phyloP scores from a whole-genome alignment of 35 echinoderm and acorn worm genomes.

The Hemicentrotus pulcherrimus region DNA sequence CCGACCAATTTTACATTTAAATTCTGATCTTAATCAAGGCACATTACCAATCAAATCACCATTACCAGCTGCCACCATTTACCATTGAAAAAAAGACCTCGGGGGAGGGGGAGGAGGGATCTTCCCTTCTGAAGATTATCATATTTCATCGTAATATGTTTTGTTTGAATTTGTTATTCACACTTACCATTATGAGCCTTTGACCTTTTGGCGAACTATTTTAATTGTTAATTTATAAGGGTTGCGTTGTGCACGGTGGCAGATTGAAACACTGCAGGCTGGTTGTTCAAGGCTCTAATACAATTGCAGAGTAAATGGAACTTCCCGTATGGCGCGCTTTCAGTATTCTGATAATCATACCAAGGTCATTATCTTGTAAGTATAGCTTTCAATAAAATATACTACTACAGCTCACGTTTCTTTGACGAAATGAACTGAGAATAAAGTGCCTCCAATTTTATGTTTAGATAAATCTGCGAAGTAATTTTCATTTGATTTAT shows the following conservation, averaged over 20 bases:
- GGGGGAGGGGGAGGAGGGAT: neutral
- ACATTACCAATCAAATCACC: neutral
- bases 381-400: neutral
- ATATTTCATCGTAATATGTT: neutral
- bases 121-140: neutral
- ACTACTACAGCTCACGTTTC: neutral
- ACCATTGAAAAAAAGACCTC: neutral
- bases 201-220: neutral
- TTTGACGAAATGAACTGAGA: too few species aligned
- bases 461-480: neutral
- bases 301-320: neutral
- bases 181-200: neutral
- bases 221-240: neutral
- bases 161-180: neutral
- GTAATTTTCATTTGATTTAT: neutral
- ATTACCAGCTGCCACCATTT: neutral
- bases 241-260: neutral
- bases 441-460: neutral
- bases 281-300: neutral
- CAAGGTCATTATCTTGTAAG: neutral
- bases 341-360: neutral
- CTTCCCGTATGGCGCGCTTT: neutral
- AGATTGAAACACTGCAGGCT: conserved; percentile 17
- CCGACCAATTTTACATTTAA: neutral
- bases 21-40: neutral